These are phyloP conservation scores for Ariolimax columbianus DNA, from an alignment of 2,888 invertebrate genomes.

Conservation along the genomic window DNA sequence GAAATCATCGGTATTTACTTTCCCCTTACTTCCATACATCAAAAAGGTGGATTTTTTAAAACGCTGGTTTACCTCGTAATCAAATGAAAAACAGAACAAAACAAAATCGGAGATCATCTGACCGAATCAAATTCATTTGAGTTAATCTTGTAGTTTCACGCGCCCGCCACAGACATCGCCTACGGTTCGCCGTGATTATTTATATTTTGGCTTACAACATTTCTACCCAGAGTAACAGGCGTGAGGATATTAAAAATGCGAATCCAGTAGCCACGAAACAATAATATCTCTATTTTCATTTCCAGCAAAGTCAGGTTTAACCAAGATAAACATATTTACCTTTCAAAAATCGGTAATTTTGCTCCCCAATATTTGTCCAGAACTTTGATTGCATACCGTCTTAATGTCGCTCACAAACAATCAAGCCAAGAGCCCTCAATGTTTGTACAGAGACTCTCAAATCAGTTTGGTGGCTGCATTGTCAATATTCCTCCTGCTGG, in stretches of 20 bases:
- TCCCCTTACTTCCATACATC: neutral
- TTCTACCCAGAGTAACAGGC: neutral
- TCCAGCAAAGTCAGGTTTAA: neutral
- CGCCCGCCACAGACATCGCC: conserved; percentile 8
- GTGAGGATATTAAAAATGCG: neutral
- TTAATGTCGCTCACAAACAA: neutral
- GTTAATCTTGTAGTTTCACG: conserved; percentile 37
- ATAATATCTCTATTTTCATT: neutral
- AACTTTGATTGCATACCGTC: conserved; percentile 1
- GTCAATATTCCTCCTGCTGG: conserved; percentile 12
- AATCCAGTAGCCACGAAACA: neutral
- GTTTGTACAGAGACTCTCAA: neutral
- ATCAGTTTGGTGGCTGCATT: conserved; percentile 16
- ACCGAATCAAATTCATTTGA: neutral
- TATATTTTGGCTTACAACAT: conserved; percentile 26
- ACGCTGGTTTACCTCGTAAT: neutral
- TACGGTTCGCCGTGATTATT: neutral
- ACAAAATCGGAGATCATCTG: conserved; percentile 17
- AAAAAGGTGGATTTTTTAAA: neutral
- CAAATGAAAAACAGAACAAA: neutral
- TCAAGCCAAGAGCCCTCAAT: neutral
- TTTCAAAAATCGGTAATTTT: conserved; percentile 17
- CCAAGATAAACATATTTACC: conserved; percentile 10
- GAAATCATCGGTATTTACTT: conserved; percentile 25
- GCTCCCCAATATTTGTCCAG: neutral